These are phyloP conservation scores for Ernsta delagoae DNA, from an alignment of 2,888 invertebrate species.

Conservation along the genomic window DNA sequence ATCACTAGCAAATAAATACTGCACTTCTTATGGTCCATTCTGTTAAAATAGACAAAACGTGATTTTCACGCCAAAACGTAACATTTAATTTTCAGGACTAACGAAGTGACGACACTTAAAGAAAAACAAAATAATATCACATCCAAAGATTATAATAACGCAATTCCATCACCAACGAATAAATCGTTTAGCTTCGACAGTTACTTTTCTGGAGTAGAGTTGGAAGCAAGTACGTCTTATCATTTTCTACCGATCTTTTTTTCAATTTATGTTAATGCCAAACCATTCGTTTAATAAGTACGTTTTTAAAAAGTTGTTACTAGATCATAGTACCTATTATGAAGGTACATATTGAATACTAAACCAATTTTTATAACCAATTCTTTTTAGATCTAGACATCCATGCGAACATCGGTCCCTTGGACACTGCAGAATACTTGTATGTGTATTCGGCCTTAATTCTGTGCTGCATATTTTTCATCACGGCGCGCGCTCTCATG, in stretches of 20 bases:
- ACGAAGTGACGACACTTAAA: conserved; percentile 75
- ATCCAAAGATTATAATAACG: conserved; percentile 62
- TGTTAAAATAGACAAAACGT: background rate
- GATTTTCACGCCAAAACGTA: conserved; percentile 2
- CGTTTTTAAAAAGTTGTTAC: too few relatives aligned
- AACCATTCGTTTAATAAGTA: too few relatives aligned
- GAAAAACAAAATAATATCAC: conserved; percentile 69
- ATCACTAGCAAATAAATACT: background rate
- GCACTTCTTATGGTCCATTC: background rate
- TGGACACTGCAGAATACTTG: conserved; percentile 74
- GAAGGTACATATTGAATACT: too few relatives aligned
- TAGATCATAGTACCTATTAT: too few relatives aligned
- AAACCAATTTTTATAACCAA: background rate
- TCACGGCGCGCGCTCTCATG: conserved; percentile 86
- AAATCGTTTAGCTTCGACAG: conserved; percentile 63
- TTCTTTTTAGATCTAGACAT: conserved; percentile 67
- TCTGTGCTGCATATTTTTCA: conserved; percentile 80
- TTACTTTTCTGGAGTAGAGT: conserved; percentile 70
- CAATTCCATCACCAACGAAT: conserved; percentile 55
- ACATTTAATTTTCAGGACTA: conserved; percentile 61
- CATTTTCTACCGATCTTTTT: background rate
- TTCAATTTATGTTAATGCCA: background rate
- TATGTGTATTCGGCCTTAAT: conserved; percentile 76
- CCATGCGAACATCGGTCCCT: conserved; percentile 71
- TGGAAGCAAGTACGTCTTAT: conserved; percentile 55